Conservation (phyloP, 1,140 invertebrate species). For the Neotoxoptera formosana region DNA sequence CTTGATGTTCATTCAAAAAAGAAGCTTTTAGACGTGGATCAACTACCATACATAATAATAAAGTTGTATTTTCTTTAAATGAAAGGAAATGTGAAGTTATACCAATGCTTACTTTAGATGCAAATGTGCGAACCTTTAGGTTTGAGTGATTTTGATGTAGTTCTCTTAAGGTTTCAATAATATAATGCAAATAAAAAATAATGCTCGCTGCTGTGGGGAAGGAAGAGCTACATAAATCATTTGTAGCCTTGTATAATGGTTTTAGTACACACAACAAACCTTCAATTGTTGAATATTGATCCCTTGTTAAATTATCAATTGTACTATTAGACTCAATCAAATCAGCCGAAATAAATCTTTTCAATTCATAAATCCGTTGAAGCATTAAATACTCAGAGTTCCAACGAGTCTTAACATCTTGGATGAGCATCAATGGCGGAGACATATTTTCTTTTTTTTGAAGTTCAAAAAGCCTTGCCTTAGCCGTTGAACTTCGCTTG, state of each 20-base stretch:
- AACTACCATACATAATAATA: background rate
- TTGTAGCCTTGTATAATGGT: background rate
- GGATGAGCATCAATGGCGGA: background rate
- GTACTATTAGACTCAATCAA: background rate
- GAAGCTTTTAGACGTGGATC: background rate
- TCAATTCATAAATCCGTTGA: background rate
- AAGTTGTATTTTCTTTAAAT: background rate
- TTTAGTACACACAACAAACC: background rate
- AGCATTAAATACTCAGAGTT: constrained; percentile 4
- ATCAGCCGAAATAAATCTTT: background rate
- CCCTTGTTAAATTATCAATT: background rate
- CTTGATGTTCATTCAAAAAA: background rate
- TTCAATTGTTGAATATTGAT: background rate
- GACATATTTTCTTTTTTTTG: constrained; percentile 3
- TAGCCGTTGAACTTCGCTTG: background rate
- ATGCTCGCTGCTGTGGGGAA: no score
- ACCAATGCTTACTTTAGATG: background rate
- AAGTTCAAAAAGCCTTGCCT: background rate
- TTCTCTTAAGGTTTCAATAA: no score
- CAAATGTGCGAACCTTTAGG: background rate
- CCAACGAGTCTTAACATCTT: background rate
- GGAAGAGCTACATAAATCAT: background rate
- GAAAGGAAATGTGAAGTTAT: background rate
- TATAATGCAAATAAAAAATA: no score
- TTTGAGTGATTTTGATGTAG: no score